Conservation (phyloP, 2,113 vertebrate species). For the Cyanocitta stelleri region DNA sequence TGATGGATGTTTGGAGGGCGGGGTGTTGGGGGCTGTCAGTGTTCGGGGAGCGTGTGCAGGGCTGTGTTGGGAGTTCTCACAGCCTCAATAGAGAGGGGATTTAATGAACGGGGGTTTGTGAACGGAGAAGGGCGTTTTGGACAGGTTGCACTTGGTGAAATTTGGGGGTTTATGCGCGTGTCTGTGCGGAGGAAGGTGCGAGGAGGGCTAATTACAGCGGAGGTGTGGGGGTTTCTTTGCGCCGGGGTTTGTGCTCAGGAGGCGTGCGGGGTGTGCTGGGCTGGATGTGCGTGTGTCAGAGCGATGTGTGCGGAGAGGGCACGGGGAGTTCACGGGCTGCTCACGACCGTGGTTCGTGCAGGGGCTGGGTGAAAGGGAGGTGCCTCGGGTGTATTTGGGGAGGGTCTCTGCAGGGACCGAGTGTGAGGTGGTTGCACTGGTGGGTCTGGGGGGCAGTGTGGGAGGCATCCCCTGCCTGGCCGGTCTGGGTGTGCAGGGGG, state of each 20-base stretch:
- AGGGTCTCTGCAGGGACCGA: neutral
- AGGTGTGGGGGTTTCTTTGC: neutral
- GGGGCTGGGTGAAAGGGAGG: neutral
- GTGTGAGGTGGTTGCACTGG: too few species aligned
- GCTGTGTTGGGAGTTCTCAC: accelerated
- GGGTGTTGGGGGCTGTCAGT: neutral
- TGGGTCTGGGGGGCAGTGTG: neutral
- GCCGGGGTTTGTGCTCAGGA: neutral
- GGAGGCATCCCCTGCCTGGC: neutral
- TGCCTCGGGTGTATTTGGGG: neutral
- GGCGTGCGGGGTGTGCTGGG: neutral
- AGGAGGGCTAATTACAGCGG: neutral
- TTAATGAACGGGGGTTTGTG: neutral
- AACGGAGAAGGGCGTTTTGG: neutral
- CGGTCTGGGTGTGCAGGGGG: neutral
- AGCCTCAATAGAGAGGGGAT: neutral
- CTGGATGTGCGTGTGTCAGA: neutral
- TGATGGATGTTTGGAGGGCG: neutral
- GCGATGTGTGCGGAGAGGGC: neutral
- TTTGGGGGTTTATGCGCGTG: neutral
- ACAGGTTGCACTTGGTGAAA: neutral
- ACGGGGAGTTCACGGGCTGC: neutral
- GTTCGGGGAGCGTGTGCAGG: neutral
- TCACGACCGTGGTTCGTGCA: accelerated
- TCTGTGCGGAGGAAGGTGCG: neutral